Conservation (phyloP, 2,888 invertebrate species). For the Trachelus troglodyta region DNA sequence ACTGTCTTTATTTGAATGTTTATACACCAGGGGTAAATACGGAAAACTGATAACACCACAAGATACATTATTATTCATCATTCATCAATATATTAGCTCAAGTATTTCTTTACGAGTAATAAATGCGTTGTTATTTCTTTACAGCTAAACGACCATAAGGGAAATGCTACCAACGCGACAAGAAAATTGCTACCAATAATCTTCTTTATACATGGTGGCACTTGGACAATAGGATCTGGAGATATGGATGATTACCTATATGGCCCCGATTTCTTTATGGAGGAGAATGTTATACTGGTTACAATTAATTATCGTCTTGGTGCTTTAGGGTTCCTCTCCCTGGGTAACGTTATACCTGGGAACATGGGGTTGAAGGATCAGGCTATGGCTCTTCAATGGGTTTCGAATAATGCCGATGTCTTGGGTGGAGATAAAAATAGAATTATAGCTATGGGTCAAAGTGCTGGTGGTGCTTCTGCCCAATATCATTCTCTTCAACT, state of each 20-base stretch:
- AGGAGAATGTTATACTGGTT: constrained; percentile 17
- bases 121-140: neutral
- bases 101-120: neutral
- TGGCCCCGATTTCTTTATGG: constrained; percentile 20
- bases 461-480: constrained; percentile 20
- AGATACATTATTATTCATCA: neutral
- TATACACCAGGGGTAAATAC: constrained; percentile 18
- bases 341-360: constrained; percentile 11
- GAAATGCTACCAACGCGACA: neutral
- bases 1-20: constrained; percentile 20
- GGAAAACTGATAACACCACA: neutral
- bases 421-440: constrained; percentile 18
- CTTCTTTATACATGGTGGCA: constrained; percentile 21
- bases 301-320: constrained; percentile 24
- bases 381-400: constrained; percentile 17
- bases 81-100: neutral
- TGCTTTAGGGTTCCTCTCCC: constrained; percentile 17
- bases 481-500: constrained; percentile 13
- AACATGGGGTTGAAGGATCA: constrained; percentile 24
- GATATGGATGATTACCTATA: constrained; percentile 23
- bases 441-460: constrained; percentile 19
- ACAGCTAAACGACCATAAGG: neutral
- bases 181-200: constrained; percentile 12
- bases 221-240: constrained; percentile 19
- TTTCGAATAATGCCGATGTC: constrained; percentile 14